Conservation (phyloP, 2,888 invertebrate genomes). For the Troides helena region DNA sequence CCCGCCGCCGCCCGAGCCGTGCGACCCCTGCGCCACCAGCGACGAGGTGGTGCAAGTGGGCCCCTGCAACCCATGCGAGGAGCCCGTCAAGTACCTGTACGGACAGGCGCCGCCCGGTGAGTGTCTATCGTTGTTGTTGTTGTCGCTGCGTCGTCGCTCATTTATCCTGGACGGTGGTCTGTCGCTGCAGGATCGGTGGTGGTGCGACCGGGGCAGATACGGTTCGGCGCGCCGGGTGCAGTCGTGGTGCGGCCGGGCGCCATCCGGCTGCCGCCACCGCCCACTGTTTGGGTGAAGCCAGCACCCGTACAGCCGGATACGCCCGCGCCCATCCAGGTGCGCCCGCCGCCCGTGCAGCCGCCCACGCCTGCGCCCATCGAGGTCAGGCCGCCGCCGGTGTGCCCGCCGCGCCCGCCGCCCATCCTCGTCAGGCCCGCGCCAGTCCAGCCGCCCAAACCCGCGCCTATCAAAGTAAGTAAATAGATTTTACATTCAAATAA, state of each 20-base stretch:
- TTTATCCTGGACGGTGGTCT: not conserved
- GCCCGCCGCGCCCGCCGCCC: no score
- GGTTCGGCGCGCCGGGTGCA: not conserved
- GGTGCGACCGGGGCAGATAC: not conserved
- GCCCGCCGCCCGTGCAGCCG: not conserved
- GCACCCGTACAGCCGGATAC: not conserved
- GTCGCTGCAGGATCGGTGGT: not conserved
- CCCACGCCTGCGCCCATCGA: not conserved
- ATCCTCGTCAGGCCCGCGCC: no score
- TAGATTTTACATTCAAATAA: no score
- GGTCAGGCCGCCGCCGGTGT: not conserved
- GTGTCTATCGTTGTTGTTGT: not conserved
- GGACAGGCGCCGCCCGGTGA: constrained; percentile 41
- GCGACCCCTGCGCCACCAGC: constrained; percentile 3
- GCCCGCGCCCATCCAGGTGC: not conserved
- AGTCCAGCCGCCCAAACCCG: not conserved
- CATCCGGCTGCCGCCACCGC: not conserved
- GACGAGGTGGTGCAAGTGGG: constrained; percentile 6
- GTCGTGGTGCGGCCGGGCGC: not conserved
- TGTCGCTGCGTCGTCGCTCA: not conserved
- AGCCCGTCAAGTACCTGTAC: constrained; percentile 45
- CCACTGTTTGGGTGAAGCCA: not conserved
- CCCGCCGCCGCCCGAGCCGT: constrained; percentile 1
- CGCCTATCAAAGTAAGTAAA: not conserved
- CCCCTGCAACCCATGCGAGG: constrained; percentile 31